phyloP scores from a whole-genome alignment of 2,113 vertebrate genomes.

The Sinocyclocheilus rhinocerous region DNA sequence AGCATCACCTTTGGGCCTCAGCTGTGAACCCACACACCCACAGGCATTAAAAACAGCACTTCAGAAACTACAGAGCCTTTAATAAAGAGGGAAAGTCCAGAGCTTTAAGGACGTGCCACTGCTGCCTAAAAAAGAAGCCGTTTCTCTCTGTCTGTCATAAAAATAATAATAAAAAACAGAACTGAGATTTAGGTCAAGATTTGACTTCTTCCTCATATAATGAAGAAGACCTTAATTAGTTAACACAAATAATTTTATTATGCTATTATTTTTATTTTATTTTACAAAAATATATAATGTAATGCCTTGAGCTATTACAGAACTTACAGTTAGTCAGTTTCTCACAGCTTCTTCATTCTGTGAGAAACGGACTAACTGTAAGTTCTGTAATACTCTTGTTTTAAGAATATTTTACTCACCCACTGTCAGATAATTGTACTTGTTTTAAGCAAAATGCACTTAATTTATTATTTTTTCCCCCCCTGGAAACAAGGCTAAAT shows the following conservation, averaged over 20 bases:
- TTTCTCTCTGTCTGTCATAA: background rate
- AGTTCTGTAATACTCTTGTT: too few species aligned
- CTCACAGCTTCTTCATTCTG: too few species aligned
- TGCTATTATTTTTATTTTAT: background rate
- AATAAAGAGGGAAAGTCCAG: background rate
- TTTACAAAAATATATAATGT: too few species aligned
- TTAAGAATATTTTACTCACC: too few species aligned
- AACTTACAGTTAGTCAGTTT: too few species aligned
- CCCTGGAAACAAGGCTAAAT: too few species aligned
- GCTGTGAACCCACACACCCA: slow-evolving; percentile 5
- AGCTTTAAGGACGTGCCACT: background rate
- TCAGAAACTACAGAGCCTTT: background rate
- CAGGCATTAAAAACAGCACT: background rate
- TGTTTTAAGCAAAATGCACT: too few species aligned
- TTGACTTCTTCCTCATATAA: background rate
- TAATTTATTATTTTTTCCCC: too few species aligned
- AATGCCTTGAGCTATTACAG: too few species aligned
- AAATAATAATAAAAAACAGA: background rate
- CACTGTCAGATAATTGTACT: too few species aligned
- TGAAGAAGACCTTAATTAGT: background rate
- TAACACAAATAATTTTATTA: background rate
- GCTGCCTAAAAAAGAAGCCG: background rate
- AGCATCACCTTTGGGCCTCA: slow-evolving; percentile 7
- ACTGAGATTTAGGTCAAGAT: background rate
- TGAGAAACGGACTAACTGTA: too few species aligned